Conservation (phyloP, 2,113 vertebrate genomes). For the Picathartes gymnocephalus region DNA sequence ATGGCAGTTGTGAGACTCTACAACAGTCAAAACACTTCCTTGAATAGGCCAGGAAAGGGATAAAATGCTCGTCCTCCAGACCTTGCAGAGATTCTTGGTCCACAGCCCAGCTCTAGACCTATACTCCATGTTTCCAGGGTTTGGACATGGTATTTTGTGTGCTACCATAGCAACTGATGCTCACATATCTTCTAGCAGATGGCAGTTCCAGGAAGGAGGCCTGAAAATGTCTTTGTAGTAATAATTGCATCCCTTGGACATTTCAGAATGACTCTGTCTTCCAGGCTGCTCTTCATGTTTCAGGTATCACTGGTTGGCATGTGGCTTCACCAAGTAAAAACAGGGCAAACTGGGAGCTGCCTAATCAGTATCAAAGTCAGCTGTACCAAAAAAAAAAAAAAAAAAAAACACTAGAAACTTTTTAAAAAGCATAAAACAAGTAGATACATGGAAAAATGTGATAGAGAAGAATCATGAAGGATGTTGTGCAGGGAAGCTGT, state of each 20-base stretch:
- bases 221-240: conserved; percentile 23
- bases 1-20: neutral
- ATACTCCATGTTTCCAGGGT: neutral
- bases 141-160: conserved; percentile 47
- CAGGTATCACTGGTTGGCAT: neutral
- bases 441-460: neutral
- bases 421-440: neutral
- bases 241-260: conserved; percentile 3
- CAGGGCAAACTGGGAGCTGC: neutral
- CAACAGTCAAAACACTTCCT: neutral
- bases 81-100: conserved; percentile 17
- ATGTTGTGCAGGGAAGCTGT: neutral
- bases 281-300: neutral
- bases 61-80: neutral
- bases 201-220: conserved; percentile 42
- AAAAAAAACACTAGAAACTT: neutral
- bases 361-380: neutral
- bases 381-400: neutral
- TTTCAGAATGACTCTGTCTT: neutral
- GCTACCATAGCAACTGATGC: conserved; percentile 59
- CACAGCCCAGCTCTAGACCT: conserved; percentile 26
- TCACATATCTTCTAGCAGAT: conserved; percentile 62
- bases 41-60: neutral
- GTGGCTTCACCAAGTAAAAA: neutral
- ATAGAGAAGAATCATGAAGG: neutral